Conservation (phyloP, 2,797 vertebrate genomes). For the Parauchenoglanis punctatus region DNA sequence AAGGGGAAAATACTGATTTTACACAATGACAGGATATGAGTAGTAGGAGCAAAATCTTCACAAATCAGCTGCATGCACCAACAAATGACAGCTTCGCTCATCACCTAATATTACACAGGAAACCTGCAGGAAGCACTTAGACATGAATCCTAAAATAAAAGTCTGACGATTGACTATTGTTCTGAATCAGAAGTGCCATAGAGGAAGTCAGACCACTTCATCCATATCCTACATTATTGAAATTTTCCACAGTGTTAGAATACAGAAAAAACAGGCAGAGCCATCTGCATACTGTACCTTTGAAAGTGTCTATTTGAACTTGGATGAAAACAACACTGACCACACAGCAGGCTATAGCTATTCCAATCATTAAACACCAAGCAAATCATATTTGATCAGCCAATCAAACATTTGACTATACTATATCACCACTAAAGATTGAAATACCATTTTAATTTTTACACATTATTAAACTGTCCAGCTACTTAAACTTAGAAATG, state of each 20-base stretch:
- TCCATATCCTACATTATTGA: not conserved
- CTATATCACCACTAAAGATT: not conserved
- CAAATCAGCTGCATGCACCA: conserved; percentile 14
- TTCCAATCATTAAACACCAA: not conserved
- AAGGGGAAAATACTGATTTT: conserved; percentile 5
- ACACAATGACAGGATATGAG: conserved; percentile 47
- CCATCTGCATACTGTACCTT: not conserved
- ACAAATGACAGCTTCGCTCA: conserved; percentile 6
- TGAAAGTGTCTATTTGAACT: not conserved
- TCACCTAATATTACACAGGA: conserved; percentile 32
- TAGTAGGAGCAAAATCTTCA: not conserved
- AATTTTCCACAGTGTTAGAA: conserved; percentile 18
- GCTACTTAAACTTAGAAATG: not conserved
- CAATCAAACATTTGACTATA: not conserved
- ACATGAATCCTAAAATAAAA: conserved; percentile 34
- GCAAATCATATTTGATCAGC: not conserved
- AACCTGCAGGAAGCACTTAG: conserved; percentile 18
- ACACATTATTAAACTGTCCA: not conserved
- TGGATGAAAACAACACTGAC: not conserved
- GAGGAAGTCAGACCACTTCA: conserved; percentile 1
- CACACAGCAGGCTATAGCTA: not conserved
- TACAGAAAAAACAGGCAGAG: not conserved
- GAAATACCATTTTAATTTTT: not conserved
- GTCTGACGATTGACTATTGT: not conserved
- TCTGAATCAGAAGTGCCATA: not conserved